Evolutionary conservation across 2,113 vertebrate species (phyloP).

Genomic region (Malurus melanocephalus): DNA sequence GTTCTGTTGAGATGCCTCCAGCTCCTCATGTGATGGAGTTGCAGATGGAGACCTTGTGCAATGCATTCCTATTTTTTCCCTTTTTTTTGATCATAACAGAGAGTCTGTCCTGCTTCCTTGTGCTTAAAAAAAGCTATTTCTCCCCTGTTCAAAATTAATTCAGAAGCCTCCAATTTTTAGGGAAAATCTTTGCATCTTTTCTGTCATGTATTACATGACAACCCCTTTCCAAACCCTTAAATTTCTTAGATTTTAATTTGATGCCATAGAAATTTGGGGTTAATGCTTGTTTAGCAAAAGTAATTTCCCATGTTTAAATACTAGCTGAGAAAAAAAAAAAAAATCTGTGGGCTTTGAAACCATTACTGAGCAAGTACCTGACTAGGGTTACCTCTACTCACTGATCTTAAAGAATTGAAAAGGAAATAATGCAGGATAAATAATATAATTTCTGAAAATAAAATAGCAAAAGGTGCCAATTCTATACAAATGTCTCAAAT

Average conservation of each 20-base stretch:
- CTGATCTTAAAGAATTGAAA: not conserved
- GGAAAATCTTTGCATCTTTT: not conserved
- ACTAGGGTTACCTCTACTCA: not conserved
- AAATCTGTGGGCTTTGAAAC: not conserved
- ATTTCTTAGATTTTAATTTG: not conserved
- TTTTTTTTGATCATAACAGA: not conserved
- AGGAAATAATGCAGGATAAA: not conserved
- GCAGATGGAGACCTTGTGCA: conserved; percentile 19
- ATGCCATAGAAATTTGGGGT: not conserved
- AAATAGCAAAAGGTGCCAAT: not conserved
- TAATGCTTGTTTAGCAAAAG: not conserved
- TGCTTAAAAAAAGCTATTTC: not conserved
- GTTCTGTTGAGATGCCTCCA: not conserved
- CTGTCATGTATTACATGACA: not conserved
- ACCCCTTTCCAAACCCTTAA: not conserved
- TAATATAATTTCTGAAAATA: not conserved
- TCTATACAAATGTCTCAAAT: not conserved
- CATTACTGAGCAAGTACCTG: not conserved
- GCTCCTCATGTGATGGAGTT: not conserved
- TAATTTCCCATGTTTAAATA: not conserved
- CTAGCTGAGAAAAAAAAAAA: not conserved
- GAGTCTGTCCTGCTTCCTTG: not conserved
- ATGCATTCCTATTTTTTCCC: not conserved
- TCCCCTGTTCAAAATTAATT: not conserved
- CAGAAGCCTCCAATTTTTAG: not conserved